phyloP scores from a whole-genome alignment of 2,113 vertebrate genomes.

The Odocoileus virginianus region DNA sequence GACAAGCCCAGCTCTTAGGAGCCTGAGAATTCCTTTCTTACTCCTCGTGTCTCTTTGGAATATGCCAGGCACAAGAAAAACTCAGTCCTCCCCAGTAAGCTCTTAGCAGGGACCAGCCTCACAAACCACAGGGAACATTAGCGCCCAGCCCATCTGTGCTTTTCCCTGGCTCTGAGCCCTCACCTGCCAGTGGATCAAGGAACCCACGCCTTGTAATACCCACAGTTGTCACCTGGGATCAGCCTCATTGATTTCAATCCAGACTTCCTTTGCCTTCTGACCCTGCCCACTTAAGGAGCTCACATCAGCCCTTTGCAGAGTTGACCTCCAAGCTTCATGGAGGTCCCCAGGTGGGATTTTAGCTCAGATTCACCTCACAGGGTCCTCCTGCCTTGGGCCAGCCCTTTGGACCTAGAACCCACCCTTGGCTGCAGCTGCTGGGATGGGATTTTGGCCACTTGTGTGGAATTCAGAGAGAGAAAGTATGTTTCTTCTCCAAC shows the following conservation, averaged over 20 bases:
- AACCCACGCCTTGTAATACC: rapidly evolving
- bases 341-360: not conserved
- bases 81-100: not conserved
- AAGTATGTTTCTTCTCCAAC: not conserved
- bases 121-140: not conserved
- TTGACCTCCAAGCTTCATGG: not conserved
- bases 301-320: not conserved
- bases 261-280: not conserved
- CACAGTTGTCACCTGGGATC: not conserved
- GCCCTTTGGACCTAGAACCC: not conserved
- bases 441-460: not conserved
- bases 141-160: not conserved
- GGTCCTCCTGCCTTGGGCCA: not conserved
- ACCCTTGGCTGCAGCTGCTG: not conserved
- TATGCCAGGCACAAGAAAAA: not conserved
- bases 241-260: not conserved
- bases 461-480: not conserved
- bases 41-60: not conserved
- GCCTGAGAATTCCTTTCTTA: not conserved
- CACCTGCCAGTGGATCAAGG: not conserved
- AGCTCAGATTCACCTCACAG: not conserved
- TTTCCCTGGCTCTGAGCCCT: not conserved
- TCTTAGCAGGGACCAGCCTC: not conserved
- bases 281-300: not conserved
- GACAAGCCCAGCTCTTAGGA: not conserved